A percentile compares a stretch with the other conserved stretches of the same genome.
phyloP scores from a whole-genome alignment of 37 sponge, comb jelly and placozoan genomes.

The Dysidea cf. avara region DNA sequence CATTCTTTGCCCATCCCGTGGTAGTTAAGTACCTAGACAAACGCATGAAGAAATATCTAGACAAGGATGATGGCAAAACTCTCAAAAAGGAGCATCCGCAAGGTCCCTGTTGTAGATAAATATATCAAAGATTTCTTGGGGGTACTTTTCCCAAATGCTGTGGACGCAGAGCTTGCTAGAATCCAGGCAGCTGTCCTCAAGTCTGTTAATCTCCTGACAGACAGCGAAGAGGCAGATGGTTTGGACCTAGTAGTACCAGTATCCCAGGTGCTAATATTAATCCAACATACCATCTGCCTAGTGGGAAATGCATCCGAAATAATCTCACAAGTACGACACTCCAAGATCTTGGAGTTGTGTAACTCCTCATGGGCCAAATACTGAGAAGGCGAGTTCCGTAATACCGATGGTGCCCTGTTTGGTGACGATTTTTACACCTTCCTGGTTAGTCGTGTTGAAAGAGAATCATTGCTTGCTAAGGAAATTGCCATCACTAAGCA shows the following conservation, averaged over 20 bases:
- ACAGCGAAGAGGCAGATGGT: no score
- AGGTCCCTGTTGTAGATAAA: slow-evolving; percentile 23
- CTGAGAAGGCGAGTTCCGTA: neutral
- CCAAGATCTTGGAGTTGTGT: slow-evolving; percentile 1
- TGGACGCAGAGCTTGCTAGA: slow-evolving; percentile 10
- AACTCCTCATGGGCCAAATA: slow-evolving; percentile 4
- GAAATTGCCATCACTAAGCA: slow-evolving; percentile 22
- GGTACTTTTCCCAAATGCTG: neutral
- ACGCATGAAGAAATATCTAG: slow-evolving; percentile 22
- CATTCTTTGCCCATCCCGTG: neutral
- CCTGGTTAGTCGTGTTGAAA: slow-evolving; percentile 9
- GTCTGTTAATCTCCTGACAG: neutral
- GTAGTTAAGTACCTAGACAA: slow-evolving; percentile 17
- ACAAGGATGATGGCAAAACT: slow-evolving; percentile 30
- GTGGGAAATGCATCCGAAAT: slow-evolving; percentile 10
- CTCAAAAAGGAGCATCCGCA: slow-evolving; percentile 1
- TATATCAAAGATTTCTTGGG: slow-evolving; percentile 19
- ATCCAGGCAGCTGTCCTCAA: slow-evolving; percentile 18
- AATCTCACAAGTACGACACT: neutral
- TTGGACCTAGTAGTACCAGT: no score
- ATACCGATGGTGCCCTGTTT: no score
- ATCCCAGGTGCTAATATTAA: no score
- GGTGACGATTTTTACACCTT: slow-evolving; percentile 23
- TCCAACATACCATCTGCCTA: no score
- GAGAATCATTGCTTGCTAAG: slow-evolving; percentile 14